A percentile compares a stretch with the other conserved stretches of the same genome.
These are phyloP conservation scores for Caenorhabditis afra DNA, from an alignment of 2,888 invertebrate genomes.

Conservation along the genomic window DNA sequence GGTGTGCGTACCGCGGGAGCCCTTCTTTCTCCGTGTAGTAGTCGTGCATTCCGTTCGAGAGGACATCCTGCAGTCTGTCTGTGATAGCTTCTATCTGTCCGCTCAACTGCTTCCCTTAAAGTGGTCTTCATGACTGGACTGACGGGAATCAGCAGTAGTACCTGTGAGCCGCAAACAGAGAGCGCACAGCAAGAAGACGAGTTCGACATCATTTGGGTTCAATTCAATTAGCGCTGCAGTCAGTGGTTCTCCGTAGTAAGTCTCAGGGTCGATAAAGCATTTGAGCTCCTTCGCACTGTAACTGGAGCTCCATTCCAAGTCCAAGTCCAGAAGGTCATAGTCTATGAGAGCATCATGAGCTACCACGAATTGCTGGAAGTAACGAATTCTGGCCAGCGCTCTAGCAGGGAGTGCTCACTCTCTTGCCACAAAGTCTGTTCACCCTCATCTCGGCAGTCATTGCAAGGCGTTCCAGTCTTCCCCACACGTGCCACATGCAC, in stretches of 20 bases:
- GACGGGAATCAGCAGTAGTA: too few relatives aligned
- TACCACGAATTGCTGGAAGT: constrained; percentile 31
- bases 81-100: constrained; percentile 25
- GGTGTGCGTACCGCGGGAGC: constrained; percentile 33
- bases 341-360: constrained; percentile 19
- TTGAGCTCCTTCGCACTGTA: constrained; percentile 16
- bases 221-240: constrained; percentile 11
- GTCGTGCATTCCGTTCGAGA: constrained; percentile 19
- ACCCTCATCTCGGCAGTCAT: constrained; percentile 43
- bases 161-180: constrained; percentile 29
- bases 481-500: constrained; percentile 45
- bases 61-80: constrained; percentile 21
- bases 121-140: too few relatives aligned
- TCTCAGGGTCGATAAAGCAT: constrained; percentile 11
- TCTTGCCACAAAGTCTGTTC: constrained; percentile 27
- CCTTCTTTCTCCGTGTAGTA: constrained; percentile 24
- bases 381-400: too few relatives aligned
- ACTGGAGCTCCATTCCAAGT: constrained; percentile 17
- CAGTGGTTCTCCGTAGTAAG: constrained; percentile 23
- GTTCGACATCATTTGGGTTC: constrained; percentile 18
- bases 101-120: constrained; percentile 24
- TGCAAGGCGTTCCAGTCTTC: constrained; percentile 28
- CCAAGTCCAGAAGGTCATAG: constrained; percentile 7
- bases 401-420: constrained; percentile 5
- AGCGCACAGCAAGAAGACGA: constrained; percentile 13